Evolutionary conservation across 2,888 invertebrate species (phyloP).

Genomic region (Dimorphilus gyrociliatus): DNA sequence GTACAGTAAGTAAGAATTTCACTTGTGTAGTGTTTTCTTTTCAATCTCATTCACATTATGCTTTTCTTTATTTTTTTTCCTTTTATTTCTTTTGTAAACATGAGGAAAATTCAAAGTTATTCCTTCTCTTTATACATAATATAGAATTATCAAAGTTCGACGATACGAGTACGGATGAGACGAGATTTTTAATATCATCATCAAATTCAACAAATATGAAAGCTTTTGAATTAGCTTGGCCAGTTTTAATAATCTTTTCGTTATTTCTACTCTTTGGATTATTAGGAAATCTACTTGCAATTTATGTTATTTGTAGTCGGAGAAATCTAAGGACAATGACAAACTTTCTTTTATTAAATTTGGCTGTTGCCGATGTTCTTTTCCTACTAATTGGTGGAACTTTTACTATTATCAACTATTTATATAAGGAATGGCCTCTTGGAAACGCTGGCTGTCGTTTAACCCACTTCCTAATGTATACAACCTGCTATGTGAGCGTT

Average conservation of each 20-base stretch:
- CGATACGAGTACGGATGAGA: too few relatives aligned
- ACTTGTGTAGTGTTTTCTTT: too few relatives aligned
- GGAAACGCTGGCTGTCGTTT: slow-evolving; percentile 9
- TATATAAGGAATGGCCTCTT: slow-evolving; percentile 7
- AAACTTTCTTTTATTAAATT: slow-evolving; percentile 9
- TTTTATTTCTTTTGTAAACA: too few relatives aligned
- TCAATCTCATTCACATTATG: too few relatives aligned
- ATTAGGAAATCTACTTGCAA: slow-evolving; percentile 10
- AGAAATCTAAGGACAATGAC: slow-evolving; percentile 8
- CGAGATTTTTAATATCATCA: too few relatives aligned
- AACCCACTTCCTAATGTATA: slow-evolving; percentile 11
- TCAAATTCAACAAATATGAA: too few relatives aligned
- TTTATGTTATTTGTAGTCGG: slow-evolving; percentile 10
- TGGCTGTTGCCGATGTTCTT: slow-evolving; percentile 8
- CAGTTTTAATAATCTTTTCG: slow-evolving; percentile 6
- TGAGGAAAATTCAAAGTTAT: too few relatives aligned
- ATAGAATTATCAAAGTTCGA: too few relatives aligned
- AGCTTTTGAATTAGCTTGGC: too few relatives aligned
- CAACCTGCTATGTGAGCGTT: slow-evolving; percentile 8
- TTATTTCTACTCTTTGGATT: slow-evolving; percentile 7
- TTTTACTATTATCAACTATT: slow-evolving; percentile 9
- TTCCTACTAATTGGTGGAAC: slow-evolving; percentile 12
- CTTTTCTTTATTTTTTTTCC: too few relatives aligned
- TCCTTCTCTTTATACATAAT: too few relatives aligned
- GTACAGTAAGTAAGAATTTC: too few relatives aligned